Percentiles rank a stretch among this genome's conserved stretches.
Evolutionary conservation across 1,140 invertebrate genomes (phyloP).

Genomic region (Scaptomyza hsui): DNA sequence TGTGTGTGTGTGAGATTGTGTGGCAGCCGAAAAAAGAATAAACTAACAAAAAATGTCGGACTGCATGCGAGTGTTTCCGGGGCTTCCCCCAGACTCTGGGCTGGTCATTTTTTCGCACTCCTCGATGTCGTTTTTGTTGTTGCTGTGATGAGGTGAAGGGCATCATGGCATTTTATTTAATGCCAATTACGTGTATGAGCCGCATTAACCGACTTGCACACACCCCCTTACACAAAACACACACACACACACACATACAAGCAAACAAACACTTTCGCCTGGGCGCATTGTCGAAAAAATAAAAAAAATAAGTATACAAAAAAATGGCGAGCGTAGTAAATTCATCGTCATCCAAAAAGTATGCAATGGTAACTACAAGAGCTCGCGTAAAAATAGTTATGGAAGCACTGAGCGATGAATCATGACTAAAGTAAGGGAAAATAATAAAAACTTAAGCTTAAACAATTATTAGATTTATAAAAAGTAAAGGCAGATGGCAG

Average conservation of each 20-base stretch:
- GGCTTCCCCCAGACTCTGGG: constrained; percentile 38
- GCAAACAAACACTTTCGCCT: constrained; percentile 58
- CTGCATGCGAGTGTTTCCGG: constrained; percentile 27
- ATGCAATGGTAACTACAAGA: constrained; percentile 47
- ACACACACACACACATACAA: constrained; percentile 30
- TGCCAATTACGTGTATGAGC: constrained; percentile 82
- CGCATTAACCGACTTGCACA: constrained; percentile 64
- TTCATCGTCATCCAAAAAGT: constrained; percentile 52
- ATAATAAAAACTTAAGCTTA: no score
- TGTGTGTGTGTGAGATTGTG: constrained; percentile 46
- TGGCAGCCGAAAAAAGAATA: constrained; percentile 68
- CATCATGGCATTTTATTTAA: constrained; percentile 73
- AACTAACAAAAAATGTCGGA: constrained; percentile 65
- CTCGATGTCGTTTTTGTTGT: neutral
- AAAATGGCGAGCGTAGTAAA: constrained; percentile 28
- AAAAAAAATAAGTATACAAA: constrained; percentile 14
- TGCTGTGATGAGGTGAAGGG: constrained; percentile 27
- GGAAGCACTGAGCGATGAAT: constrained; percentile 8
- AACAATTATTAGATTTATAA: no score
- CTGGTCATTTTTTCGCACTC: constrained; percentile 62
- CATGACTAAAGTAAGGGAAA: neutral
- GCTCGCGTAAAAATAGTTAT: neutral
- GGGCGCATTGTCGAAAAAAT: constrained; percentile 48
- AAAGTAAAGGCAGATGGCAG: no score
- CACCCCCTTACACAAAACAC: constrained; percentile 39